A percentile compares a stretch with the other conserved stretches of the same genome.
phyloP scores from a whole-genome alignment of 2,113 vertebrate species.

The Periophthalmus modestus region DNA sequence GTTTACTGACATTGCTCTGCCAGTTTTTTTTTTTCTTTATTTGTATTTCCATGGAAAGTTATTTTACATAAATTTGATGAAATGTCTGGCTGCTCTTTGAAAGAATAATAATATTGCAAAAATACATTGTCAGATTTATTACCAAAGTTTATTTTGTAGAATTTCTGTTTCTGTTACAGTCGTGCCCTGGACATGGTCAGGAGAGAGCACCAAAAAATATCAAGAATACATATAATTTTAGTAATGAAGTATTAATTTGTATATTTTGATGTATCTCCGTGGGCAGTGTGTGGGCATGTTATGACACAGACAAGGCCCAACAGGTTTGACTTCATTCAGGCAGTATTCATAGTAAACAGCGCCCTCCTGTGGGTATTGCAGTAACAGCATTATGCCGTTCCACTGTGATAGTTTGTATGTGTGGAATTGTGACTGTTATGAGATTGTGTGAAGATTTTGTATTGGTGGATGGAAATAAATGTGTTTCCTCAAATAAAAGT shows the following conservation, averaged over 20 bases:
- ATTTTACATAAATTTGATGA: too few species aligned
- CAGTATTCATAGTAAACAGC: constrained; percentile 2
- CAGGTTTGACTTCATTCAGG: constrained; percentile 2
- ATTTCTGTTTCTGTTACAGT: not conserved
- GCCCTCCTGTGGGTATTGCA: not conserved
- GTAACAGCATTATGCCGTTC: not conserved
- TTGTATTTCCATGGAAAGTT: not conserved
- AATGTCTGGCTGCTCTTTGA: not conserved
- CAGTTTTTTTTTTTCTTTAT: not conserved
- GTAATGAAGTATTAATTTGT: constrained; percentile 8
- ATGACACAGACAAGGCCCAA: not conserved
- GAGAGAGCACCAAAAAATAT: not conserved
- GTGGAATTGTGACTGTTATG: not conserved
- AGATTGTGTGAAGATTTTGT: constrained; percentile 23
- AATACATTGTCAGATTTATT: not conserved
- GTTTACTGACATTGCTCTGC: not conserved
- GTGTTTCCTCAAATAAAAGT: constrained; percentile 9
- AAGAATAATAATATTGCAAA: not conserved
- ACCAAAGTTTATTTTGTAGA: not conserved
- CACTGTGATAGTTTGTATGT: not conserved
- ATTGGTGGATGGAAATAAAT: constrained; percentile 50
- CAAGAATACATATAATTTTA: not conserved
- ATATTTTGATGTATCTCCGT: not conserved
- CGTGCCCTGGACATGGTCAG: not conserved
- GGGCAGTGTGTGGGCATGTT: not conserved